Evolutionary conservation across 2,888 invertebrate species (phyloP), one percentile per base, ranked within the genome.

Genomic region (Anticlea derivata): DNA sequence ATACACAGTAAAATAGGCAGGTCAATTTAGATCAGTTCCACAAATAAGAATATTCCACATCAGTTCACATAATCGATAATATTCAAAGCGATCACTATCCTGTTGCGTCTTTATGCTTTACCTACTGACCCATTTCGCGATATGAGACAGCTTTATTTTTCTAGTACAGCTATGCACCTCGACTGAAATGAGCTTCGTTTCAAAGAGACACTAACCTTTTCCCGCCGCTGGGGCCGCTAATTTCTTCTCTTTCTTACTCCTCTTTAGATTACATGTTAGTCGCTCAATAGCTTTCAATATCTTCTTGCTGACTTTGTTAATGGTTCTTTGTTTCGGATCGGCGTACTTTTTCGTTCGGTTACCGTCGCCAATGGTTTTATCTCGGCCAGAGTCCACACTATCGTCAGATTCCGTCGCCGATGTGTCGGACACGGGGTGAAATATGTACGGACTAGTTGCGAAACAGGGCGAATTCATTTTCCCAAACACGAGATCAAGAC

Each of bases 281-380:
- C 79, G 83, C 58, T 90, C 90, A 34, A 90, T 90, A 27, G 78
- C 89, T 58, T 75, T 86, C 40, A 90, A 65, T 68, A 90, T 88
- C 62, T 90, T 90, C 66, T 85, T 81, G 74, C 90, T 88, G 65
- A 90, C 90, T 83, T 88, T 89, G 69, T 86, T 88, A 73, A 90
- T 88, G 51, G 90, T 89, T 73, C 88, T 82, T 60, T 79, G 70
- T 69, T 88, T 90, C 76, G 88, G 86, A 74, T 90, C 90, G 83
- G 61, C 70, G 65, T 83, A 87, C 65, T 84, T 86, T 74, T 74
- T 86, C 86, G 84, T 84, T 76, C 73, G 78, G 46, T 50, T 49
- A 55, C 76, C 80, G 66, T 76, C 79, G 68, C 77, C 72, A 61
- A 85, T 75, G 48, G 68, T 79, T 70, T 87, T 89, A 50, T 83